phyloP scores from a whole-genome alignment of 1,140 invertebrate species.

The Adoxophyes honmai region DNA sequence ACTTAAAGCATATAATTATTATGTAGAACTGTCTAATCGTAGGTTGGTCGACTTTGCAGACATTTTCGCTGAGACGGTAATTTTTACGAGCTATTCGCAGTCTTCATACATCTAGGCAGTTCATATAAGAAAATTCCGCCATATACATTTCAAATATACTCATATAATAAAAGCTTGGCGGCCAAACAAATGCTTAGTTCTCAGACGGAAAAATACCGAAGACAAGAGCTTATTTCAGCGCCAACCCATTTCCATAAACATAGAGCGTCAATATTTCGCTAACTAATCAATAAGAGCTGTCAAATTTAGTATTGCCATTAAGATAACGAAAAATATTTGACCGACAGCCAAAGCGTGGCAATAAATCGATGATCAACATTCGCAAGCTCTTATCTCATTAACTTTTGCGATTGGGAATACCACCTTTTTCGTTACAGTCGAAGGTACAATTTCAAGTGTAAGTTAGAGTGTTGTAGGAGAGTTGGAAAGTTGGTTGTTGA shows the following conservation, averaged over 20 bases:
- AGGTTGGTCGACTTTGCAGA: no score
- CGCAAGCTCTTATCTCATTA: neutral
- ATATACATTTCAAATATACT: no score
- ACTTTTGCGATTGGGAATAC: neutral
- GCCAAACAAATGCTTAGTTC: neutral
- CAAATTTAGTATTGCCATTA: conserved; percentile 30
- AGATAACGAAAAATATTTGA: conserved; percentile 51
- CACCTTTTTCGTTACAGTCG: neutral
- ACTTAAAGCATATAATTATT: no score
- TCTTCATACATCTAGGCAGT: no score
- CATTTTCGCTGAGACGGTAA: no score
- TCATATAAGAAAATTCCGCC: no score
- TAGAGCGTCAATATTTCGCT: conserved; percentile 5
- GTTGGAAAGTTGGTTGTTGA: neutral
- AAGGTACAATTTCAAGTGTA: neutral
- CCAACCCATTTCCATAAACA: neutral
- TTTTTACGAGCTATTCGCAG: no score
- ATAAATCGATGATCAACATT: conserved; percentile 33
- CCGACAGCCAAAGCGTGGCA: conserved; percentile 39
- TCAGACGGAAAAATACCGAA: neutral
- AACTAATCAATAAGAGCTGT: conserved; percentile 28
- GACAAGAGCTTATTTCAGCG: neutral
- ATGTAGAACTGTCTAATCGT: no score
- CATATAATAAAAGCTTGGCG: no score
- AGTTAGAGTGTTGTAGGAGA: neutral